Base-by-base conservation (phyloP, 2,797 vertebrate species). In the Orestias chungarensis region DNA sequence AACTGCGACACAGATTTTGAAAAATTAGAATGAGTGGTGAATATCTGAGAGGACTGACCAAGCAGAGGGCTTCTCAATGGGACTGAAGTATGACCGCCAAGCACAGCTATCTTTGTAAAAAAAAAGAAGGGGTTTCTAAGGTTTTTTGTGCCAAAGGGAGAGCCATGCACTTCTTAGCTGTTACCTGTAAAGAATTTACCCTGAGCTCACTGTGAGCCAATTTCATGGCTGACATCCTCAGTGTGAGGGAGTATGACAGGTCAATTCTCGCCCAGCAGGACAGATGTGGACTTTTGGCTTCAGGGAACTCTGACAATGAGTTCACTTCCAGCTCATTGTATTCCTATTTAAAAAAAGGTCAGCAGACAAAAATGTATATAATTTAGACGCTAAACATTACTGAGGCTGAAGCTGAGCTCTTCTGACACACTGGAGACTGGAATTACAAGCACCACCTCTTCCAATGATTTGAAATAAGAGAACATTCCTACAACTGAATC, bases 191-290 rank as follows among this genome's bases (percentile, higher is more conserved):
- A 84, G 80, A 85, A 82, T 84, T 86, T 81, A 84, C 72, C 83
- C 78, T 87, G 74, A 76, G 78, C 68, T 82, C 1, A 73, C 68
- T 79, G 87, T 86, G 65, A 91, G 86, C 79, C 86, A 92, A 91
- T 93, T 93, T 94, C 91, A 93, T 92, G 89, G 88, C 83, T 92
- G 89, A 90, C 86, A 86, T 92, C 81, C 79, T 87, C 87, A 74
- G 82, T 79, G 82, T 90, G 82, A 86, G 69, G 66, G 77, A 73
- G 73, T 69, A 74, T 64, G 57, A 88, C 89, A 82, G 85, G 83
- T 87, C 86, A 86, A 85, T 92, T 90, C 83, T 76, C 85, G 68
- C 82, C 50, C 73, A 89, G 86, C 81, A 84, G 80, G 88, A 88
- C 38, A 76, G 76, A 74, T 54, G 71, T 74, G 76, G 79, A 79